Evolutionary conservation across 2,888 invertebrate species (phyloP), one percentile per base, ranked within the genome.

Genomic region (Fragum sueziense): DNA sequence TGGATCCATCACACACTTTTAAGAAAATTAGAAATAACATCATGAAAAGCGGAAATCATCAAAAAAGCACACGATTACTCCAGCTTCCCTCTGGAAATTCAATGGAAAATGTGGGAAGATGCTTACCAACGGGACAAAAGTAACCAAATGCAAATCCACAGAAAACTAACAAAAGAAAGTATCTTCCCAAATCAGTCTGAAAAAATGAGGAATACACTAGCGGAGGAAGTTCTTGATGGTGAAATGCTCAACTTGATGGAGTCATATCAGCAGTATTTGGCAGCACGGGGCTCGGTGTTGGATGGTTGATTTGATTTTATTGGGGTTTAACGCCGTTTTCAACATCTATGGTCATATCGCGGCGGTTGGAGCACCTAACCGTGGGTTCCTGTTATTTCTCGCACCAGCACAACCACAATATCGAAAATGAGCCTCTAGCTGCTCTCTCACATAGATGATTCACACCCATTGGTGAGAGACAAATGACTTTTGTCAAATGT

Each of bases 161-260:
- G 69, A 67, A 67, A 41, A 22, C 73, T 86, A 14, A 78, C 76
- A 22, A 71, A 79, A 61, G 77, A 77, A 33, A 80, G 84, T 29
- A 31, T 80, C 2, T 76, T 70, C 67, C 81, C 76, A 22, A 83
- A 57, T 33, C 37, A 71, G 14, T 70, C 74, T 6, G 69, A 68
- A 20, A 78, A 82, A 62, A 81, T 85, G 85, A 73, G 83, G 20
- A 86, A 85, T 41, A 80, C 82, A 37, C 51, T 85, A 17, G 85
- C 84, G 11, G 84, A 84, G 52, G 84, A 86, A 34, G 84, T 84
- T 2, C 67, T 86, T 4, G 68, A 80, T 31, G 29, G 7, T 9
- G 76, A 86, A 20, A 84, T 86, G 82, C 65, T 85, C 1, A 72
- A 84, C 61, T 68, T 86, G 0, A 79, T 86, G 74, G 14, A n/a